A percentile compares a stretch with the other conserved stretches of the same genome.
phyloP scores from a whole-genome alignment of 2,888 invertebrate genomes.

The Lysandra coridon region DNA sequence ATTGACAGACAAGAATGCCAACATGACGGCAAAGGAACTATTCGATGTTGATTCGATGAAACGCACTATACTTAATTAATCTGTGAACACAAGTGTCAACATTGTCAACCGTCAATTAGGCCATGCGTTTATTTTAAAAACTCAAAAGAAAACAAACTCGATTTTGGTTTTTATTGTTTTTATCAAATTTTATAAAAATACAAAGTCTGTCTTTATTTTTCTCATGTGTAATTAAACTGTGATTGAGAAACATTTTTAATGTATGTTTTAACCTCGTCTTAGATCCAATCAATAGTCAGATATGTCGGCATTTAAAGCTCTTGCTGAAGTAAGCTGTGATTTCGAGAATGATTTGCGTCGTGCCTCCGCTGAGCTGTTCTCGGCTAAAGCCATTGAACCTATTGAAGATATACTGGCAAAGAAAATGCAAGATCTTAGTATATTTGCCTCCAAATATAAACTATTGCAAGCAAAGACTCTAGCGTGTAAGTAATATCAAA shows the following conservation, averaged over 20 bases:
- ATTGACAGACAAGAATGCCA: too few relatives aligned
- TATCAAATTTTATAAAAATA: background rate
- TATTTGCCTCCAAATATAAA: constrained; percentile 61
- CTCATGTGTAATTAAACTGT: background rate
- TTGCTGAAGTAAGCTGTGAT: constrained; percentile 55
- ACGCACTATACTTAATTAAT: too few relatives aligned
- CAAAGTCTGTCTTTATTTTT: background rate
- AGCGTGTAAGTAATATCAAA: constrained; percentile 51
- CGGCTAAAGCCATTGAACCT: constrained; percentile 50
- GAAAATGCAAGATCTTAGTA: constrained; percentile 54
- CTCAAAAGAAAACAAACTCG: background rate
- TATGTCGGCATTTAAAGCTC: constrained; percentile 59
- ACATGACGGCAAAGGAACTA: too few relatives aligned
- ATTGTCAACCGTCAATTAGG: too few relatives aligned
- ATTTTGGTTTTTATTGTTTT: background rate
- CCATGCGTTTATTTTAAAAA: too few relatives aligned
- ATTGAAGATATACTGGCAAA: constrained; percentile 57
- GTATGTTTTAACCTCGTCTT: too few relatives aligned
- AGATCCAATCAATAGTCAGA: too few relatives aligned
- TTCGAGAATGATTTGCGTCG: constrained; percentile 56
- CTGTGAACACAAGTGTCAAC: too few relatives aligned
- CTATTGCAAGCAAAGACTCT: constrained; percentile 58
- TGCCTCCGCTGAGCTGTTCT: constrained; percentile 51
- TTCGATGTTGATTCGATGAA: too few relatives aligned
- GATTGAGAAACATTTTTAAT: too few relatives aligned